Evolutionary conservation across 2,888 invertebrate species (phyloP).

Genomic region (Ecdyonurus torrentis): DNA sequence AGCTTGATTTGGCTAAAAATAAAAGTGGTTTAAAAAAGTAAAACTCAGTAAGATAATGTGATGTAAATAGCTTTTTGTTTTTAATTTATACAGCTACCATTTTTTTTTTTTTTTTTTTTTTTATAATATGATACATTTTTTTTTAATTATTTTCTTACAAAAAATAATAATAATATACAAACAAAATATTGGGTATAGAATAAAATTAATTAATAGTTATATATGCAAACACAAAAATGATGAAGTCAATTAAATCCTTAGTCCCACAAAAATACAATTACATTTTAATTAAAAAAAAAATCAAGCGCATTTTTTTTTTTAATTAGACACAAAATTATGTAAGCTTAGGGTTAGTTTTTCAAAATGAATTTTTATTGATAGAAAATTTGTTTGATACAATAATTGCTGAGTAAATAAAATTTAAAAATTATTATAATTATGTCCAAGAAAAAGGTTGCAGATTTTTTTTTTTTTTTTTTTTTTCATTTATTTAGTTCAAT

Average conservation of each 20-base stretch:
- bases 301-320: not conserved
- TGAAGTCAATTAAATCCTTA: not conserved
- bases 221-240: not conserved
- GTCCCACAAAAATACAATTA: not conserved
- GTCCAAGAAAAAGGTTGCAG: no score
- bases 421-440: no score
- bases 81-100: not conserved
- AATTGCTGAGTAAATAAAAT: no score
- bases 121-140: not conserved
- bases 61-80: not conserved
- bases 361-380: no score
- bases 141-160: not conserved
- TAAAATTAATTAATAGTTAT: not conserved
- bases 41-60: not conserved
- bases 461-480: no score
- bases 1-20: no score
- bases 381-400: no score
- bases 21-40: not conserved
- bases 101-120: not conserved
- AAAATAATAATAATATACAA: not conserved
- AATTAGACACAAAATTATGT: no score
- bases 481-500: no score
- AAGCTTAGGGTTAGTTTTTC: no score
- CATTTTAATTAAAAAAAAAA: not conserved
- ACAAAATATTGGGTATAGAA: not conserved